Evolutionary conservation across 2,113 vertebrate genomes (phyloP), one percentile per base, ranked within the genome.

Genomic region (Sula dactylatra): DNA sequence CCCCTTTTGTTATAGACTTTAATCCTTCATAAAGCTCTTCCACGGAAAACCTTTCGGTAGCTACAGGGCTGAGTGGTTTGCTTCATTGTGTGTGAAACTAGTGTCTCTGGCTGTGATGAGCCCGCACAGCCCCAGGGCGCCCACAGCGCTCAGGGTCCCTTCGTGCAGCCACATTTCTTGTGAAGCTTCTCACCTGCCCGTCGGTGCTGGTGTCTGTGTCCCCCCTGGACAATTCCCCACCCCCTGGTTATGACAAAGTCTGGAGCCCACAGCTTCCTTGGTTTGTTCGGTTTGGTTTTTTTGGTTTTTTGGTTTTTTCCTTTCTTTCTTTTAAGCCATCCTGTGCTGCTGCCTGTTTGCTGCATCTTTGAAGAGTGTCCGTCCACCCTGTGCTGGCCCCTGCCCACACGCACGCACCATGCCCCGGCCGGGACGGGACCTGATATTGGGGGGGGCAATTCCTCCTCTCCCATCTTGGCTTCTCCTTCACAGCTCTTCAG

Each of bases 291-390:
- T 79, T 85, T 50, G 10, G 42, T 40, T 82, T 56, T 64, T 82
- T n/a, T 49, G 13, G 8, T 10, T 25, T 26, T 7, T 32, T n/a
- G 25, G n/a, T 54, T n/a, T 9, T 13, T 71, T 32, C 8, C 21
- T 82, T 79, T 45, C 79, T 95, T 95, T 92, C 64, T 92, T 91
- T 93, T 54, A 66, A 77, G 59, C 95, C 97, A 96, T 94, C 72
- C 82, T 93, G 82, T 96, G 94, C 95, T 91, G 83, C 94, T 88
- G 73, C 91, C 93, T 91, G 93, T 96, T 29, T 83, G 94, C 82
- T 96, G 81, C 86, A 82, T 95, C 54, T 52, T 88, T 10, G 6
- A 52, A 54, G 87, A 88, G 76, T 50, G 8, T 89, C 80, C 0
- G 19, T 90, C 59, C 4, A 3, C 34, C 44, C 34, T 6, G 1